Evolutionary conservation across 2,888 invertebrate genomes (phyloP), one percentile per base, ranked within the genome.

Genomic region (Sphecodes monilicornis): DNA sequence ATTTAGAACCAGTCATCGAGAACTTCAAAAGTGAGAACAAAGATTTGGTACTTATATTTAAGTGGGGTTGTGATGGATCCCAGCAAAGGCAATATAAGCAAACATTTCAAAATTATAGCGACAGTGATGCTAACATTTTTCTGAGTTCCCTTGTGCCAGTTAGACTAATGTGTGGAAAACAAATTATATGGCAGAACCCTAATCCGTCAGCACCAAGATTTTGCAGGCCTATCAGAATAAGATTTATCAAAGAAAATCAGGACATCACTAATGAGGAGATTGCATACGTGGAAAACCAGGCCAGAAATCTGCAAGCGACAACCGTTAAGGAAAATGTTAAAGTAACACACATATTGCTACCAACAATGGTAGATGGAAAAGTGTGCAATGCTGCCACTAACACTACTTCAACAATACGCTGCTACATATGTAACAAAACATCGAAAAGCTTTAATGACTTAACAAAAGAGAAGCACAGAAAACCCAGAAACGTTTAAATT

Each of bases 191-290:
- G 46, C 18, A 71, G 10, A 71, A 71, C 46, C 46, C 71, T 3
- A 22, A 0, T 22, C 22, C 50, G 22, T 50, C 50, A 22, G 54
- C 72, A 26, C 72, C 72, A 22, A 18, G 54, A 11, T 72, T 54
- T 36, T 72, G 72, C 18, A 18, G 72, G n/a, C 72, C 72, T 32
- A 72, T 72, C n/a, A 43, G 70, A 43, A 43, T 70, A n/a, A 18
- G 46, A 29, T 46, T 71, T 32, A 13, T 3, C 1, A 36, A 66
- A 66, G 66, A 66, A 66, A 16, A 32, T 66, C 5, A 32, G 0
- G 32, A 66, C 4, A 36, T 32, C 13, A 36, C 32, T 16, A 13
- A 32, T 3, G 32, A 66, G 16, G 66, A 66, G 32, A 66, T 66
- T 66, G 32, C 16, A 8, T 66, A 66, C 16, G 66, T 32, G 32